Evolutionary conservation across 1,140 invertebrate genomes (phyloP), one percentile per base, ranked within the genome.

Genomic region (Phthorimaea operculella): DNA sequence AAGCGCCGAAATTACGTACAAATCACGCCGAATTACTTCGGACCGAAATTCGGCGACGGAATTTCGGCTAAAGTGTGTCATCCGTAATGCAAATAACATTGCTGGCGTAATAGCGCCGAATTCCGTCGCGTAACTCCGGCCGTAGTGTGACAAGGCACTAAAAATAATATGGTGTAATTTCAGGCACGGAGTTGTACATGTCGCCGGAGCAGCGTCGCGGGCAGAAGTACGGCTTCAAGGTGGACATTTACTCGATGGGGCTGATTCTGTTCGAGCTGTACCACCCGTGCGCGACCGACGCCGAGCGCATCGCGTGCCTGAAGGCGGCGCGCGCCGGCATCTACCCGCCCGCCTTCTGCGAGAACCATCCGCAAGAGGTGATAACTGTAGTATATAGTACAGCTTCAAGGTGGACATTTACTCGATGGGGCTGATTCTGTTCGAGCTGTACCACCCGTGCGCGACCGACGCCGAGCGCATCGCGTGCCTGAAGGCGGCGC

Each of bases 331-430:
- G 92, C 36, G 87, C 89, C 36, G 88, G 89, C 4, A 77, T 85
- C n/a, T 96, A 93, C 79, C 94, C 95, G 0, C 59, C 86, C 12
- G 72, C 89, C 33, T 97, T 98, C 77, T 68, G 75, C 0, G 68
- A 81, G 0, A 79, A 90, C 44, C 89, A 90, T 87, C 87, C 90
- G 8, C 78, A 89, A 48, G 94, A 96, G 89, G 93, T 94, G 14
- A 4, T n/a, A 21, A 28, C 48, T 50, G 18, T 33, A n/a, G n/a
- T n/a, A n/a, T n/a, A n/a, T n/a, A 88, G 1, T 98, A 99, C 77
- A 93, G 93, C 73, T 94, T 95, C 70, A 99, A 98, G 87, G 96
- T 99, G 33, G 98, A 99, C 76, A 98, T 99, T 56, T 99, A 95
- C 86, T 96, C 97, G 0, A 83, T 99, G 55, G 98, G 97, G 0